Base-by-base conservation (phyloP, 2,113 vertebrate species). In the Rattus norvegicus region DNA sequence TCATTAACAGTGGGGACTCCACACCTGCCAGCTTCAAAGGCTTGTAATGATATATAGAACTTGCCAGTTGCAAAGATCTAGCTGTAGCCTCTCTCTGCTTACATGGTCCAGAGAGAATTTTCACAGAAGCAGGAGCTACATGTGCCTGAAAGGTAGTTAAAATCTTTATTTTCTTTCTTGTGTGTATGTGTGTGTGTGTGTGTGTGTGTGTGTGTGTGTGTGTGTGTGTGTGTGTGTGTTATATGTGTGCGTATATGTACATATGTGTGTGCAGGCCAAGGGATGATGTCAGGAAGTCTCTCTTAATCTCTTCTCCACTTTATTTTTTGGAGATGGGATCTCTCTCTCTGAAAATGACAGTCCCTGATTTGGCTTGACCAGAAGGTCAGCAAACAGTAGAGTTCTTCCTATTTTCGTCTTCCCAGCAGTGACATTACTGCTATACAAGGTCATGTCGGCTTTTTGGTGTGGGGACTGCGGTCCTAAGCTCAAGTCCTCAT, bases 11-110 rank as follows among this genome's bases (percentile, higher is more conserved):
- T 24, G 52, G 85, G 30, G 19, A 54, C 52, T 36, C 70, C 6
- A 52, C 47, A 36, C 30, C 43, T 69, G 54, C 7, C 63, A 67
- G 39, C 59, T 86, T 67, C 28, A 86, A 86, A 67, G 17, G 26
- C 16, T 92, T 91, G 73, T 67, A 95, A 88, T 79, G 59, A 88
- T 20, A 81, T 19, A 63, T 11, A n/a, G 91, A 43, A 91, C 3
- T 76, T 92, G n/a, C 26, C 72, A 81, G 39, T 81, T 59, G 85
- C n/a, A 16, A 91, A 97, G 88, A 88, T 17, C 26, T 11, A 76
- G 75, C 1, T 85, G 43, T 28, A 92, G 83, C 6, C 81, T 85
- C 28, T 88, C n/a, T 24, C 49, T 93, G 24, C 43, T 88, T 90
- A 84, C 9, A 70, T 2, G 2, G 13, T 88, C 63, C 28, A 81